A percentile compares a stretch with the other conserved stretches of the same genome.
Conservation (phyloP, 2,113 vertebrate species). For the Oryzias woworae region DNA sequence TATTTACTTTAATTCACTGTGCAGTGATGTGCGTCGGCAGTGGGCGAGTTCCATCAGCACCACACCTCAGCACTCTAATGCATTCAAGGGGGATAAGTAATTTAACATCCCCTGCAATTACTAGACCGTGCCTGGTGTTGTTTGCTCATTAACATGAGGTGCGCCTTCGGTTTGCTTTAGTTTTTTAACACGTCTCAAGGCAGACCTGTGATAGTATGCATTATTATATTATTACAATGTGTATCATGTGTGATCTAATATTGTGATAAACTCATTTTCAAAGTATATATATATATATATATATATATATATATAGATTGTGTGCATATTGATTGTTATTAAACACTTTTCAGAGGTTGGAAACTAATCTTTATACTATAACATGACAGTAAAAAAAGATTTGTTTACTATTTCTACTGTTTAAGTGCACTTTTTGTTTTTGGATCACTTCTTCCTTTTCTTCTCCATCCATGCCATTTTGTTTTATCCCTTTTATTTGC, state of each 20-base stretch:
- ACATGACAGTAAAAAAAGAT: no score
- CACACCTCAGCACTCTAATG: constrained; percentile 57
- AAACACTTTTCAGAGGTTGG: no score
- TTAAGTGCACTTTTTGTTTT: no score
- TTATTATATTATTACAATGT: constrained; percentile 54
- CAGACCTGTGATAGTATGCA: constrained; percentile 46
- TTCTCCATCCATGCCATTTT: no score
- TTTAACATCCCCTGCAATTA: constrained; percentile 69
- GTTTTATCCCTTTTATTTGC: no score
- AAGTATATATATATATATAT: background rate
- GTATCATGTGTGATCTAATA: constrained; percentile 3
- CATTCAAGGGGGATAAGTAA: constrained; percentile 65
- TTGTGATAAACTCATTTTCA: no score
- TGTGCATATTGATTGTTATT: no score
- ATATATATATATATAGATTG: background rate
- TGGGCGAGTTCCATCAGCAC: constrained; percentile 63
- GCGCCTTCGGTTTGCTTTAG: constrained; percentile 57
- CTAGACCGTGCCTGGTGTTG: constrained; percentile 62
- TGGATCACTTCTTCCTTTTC: no score
- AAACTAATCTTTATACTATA: no score
- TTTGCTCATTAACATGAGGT: constrained; percentile 66
- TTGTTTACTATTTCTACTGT: no score
- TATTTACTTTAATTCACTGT: constrained; percentile 71
- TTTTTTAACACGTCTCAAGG: constrained; percentile 43
- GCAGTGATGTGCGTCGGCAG: constrained; percentile 67